phyloP scores from a whole-genome alignment of 2,888 invertebrate genomes.

The Caenorhabditis sp. region DNA sequence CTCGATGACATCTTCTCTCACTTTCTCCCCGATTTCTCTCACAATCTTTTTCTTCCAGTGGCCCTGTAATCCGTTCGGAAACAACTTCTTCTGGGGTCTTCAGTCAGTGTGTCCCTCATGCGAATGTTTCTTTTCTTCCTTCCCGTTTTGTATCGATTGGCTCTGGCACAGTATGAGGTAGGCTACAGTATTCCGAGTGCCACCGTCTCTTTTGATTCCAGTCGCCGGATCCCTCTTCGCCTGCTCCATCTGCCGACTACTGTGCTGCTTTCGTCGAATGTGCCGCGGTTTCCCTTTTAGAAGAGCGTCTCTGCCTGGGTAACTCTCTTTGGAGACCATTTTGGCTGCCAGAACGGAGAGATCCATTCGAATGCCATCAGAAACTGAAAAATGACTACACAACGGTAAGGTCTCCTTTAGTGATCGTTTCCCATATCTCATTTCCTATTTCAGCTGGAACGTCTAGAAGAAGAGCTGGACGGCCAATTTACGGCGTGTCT shows the following conservation, averaged over 20 bases:
- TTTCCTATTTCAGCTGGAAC: constrained; percentile 59
- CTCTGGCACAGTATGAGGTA: constrained; percentile 35
- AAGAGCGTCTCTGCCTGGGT: constrained; percentile 67
- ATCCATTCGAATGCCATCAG: constrained; percentile 64
- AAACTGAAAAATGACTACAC: constrained; percentile 69
- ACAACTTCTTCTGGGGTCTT: constrained; percentile 1
- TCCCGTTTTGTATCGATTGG: constrained; percentile 26
- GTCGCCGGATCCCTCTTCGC: constrained; percentile 13
- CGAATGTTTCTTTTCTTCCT: constrained; percentile 42
- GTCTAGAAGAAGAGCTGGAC: constrained; percentile 64
- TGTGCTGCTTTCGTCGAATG: constrained; percentile 67
- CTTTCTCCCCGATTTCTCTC: neutral
- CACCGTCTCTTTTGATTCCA: too few species aligned
- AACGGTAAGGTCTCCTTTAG: constrained; percentile 35
- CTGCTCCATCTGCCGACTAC: constrained; percentile 29
- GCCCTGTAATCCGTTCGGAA: constrained; percentile 36
- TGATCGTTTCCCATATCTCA: neutral
- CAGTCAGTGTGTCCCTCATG: constrained; percentile 6
- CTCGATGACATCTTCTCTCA: constrained; percentile 27
- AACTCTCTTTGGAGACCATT: constrained; percentile 65
- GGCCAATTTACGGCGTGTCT: constrained; percentile 61
- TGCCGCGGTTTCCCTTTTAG: constrained; percentile 63
- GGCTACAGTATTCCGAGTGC: too few species aligned
- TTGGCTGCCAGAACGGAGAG: constrained; percentile 65
- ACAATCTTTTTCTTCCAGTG: constrained; percentile 21